Percentiles rank a stretch among this genome's conserved stretches.
phyloP scores from a whole-genome alignment of 2,113 vertebrate species.

The Salvelinus fontinalis region DNA sequence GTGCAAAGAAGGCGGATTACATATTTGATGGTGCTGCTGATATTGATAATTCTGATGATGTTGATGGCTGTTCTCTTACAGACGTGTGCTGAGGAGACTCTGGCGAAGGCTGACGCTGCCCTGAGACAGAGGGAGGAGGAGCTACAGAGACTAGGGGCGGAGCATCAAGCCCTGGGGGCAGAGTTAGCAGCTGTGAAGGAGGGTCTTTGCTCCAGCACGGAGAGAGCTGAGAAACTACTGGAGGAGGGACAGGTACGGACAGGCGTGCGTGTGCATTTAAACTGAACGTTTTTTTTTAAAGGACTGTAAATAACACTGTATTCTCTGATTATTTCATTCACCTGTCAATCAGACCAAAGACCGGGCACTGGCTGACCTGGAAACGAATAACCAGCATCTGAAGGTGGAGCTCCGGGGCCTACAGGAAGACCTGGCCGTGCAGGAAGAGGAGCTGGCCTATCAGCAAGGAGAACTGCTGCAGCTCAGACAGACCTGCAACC shows the following conservation, averaged over 20 bases:
- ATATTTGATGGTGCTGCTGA: not conserved
- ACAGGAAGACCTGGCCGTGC: conserved; percentile 68
- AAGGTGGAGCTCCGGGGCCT: conserved; percentile 71
- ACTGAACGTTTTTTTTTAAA: not conserved
- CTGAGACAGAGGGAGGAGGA: conserved; percentile 56
- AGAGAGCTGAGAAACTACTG: conserved; percentile 51
- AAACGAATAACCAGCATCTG: conserved; percentile 56
- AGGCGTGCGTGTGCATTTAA: not conserved
- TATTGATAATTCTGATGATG: not conserved
- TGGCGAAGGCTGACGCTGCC: conserved; percentile 58
- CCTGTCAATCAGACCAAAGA: conserved; percentile 74
- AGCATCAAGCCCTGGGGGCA: conserved; percentile 58
- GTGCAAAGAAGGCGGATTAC: not conserved
- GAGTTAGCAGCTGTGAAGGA: conserved; percentile 73
- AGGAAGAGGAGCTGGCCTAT: conserved; percentile 64
- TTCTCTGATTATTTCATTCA: not conserved
- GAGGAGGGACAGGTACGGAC: conserved; percentile 64
- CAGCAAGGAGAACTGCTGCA: conserved; percentile 65
- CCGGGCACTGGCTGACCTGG: conserved; percentile 53
- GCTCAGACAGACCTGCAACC: conserved; percentile 55
- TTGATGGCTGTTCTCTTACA: conserved; percentile 25
- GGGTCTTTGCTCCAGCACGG: conserved; percentile 54
- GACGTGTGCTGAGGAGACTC: conserved; percentile 67
- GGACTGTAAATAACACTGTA: not conserved
- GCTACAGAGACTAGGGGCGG: conserved; percentile 40